A percentile compares a stretch with the other conserved stretches of the same genome.
Conservation (phyloP, 2,888 invertebrate species). For the Sympetrum striolatum region DNA sequence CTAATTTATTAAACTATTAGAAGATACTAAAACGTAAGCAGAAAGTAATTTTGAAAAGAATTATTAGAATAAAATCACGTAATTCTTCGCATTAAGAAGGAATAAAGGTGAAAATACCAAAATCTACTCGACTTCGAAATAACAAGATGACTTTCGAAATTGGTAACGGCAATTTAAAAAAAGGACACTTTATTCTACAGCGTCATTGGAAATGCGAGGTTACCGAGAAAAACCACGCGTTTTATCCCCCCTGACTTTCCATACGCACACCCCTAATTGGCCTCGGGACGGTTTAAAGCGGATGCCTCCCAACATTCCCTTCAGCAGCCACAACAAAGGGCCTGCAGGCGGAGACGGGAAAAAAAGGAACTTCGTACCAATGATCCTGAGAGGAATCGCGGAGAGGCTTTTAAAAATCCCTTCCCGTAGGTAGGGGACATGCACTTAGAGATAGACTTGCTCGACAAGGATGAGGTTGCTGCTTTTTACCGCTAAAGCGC, state of each 20-base stretch:
- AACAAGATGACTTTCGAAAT: background rate
- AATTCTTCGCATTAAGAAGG: too few species aligned
- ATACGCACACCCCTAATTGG: slow-evolving; percentile 1
- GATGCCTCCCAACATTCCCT: background rate
- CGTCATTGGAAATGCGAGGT: too few species aligned
- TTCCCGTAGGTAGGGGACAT: background rate
- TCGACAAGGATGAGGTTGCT: background rate
- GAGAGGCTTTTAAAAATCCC: background rate
- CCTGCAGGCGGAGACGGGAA: background rate
- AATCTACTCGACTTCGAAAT: too few species aligned
- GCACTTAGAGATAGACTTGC: background rate
- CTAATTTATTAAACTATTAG: too few species aligned
- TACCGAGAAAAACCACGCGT: too few species aligned
- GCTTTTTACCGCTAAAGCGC: background rate
- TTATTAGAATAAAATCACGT: background rate
- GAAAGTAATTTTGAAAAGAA: background rate
- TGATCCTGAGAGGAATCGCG: background rate
- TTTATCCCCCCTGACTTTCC: background rate
- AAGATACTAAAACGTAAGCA: too few species aligned
- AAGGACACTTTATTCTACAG: too few species aligned
- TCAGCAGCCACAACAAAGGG: background rate
- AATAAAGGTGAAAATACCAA: too few species aligned
- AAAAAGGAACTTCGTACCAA: background rate
- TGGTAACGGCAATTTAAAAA: background rate
- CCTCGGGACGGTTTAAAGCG: background rate